Evolutionary conservation across 2,888 invertebrate species (phyloP), one percentile per base, ranked within the genome.

Genomic region (Exocentrus adspersus): DNA sequence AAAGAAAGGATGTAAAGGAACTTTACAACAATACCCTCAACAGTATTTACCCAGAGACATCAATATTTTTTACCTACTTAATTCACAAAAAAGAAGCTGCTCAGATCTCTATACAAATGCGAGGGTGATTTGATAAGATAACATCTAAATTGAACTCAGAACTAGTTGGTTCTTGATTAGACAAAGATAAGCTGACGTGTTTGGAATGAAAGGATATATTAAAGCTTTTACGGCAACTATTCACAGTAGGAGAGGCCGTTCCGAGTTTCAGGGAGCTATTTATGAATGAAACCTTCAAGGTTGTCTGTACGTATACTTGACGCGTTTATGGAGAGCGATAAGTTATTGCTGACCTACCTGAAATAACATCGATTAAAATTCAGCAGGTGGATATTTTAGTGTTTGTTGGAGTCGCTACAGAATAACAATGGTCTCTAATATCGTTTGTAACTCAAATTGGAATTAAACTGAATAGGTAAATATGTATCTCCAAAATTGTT

Each of bases 141-240:
- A 71, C 62, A 72, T 75, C 75, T 71, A 69, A 71, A 73, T 72
- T 70, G 70, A 72, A 62, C 70, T 68, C 62, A 54, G 65, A 64
- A 69, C 64, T 68, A 64, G 70, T 69, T 65, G 66, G 61, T 59
- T 64, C 69, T 70, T 73, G 74, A 73, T 72, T 72, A 71, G 70
- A 62, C 67, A 64, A 59, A 70, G 72, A 73, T 74, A 73, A 72
- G 64, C 67, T 71, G n/a, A 72, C 72, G 72, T 74, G 72, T 74
- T 68, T 65, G 64, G 72, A 72, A 72, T 74, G 65, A 61, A 62
- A 54, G 65, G 68, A 62, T 56, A 60, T 64, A 60, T 60, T 56
- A 48, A 37, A 21, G 37, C 9, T 45, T 63, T 46, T 58, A 58
- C 59, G 46, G 9, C 45, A 24, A n/a, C 14, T 28, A 42, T 20